phyloP scores from a whole-genome alignment of 2,888 invertebrate genomes.

The Dryobotodes eremita region DNA sequence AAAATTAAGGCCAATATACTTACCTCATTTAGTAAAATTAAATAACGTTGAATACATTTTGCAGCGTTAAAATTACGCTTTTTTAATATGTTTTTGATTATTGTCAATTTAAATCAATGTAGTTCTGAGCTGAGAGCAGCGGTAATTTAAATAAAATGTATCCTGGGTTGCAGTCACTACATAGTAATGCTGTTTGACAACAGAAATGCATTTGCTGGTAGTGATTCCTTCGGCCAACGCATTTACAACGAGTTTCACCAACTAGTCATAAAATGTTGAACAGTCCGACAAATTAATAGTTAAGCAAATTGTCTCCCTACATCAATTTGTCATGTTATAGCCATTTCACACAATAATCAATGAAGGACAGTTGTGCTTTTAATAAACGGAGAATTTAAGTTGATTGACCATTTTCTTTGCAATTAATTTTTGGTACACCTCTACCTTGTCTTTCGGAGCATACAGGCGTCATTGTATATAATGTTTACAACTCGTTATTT shows the following conservation, averaged over 20 bases:
- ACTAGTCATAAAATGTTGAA: neutral
- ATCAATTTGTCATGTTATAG: neutral
- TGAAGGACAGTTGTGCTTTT: neutral
- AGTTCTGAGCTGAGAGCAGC: too few relatives aligned
- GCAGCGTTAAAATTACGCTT: slow-evolving; percentile 32
- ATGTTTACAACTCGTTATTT: neutral
- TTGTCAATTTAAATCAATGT: neutral
- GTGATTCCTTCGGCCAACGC: neutral
- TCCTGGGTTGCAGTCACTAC: neutral
- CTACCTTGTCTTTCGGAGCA: neutral
- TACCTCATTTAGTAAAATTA: slow-evolving; percentile 42
- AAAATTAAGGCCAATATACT: slow-evolving; percentile 43
- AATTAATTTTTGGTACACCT: neutral
- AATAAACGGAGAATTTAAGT: neutral
- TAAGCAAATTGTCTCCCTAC: neutral
- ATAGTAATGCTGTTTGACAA: neutral
- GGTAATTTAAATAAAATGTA: neutral
- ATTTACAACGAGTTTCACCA: neutral
- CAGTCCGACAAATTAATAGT: neutral
- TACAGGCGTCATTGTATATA: neutral
- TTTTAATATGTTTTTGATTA: neutral
- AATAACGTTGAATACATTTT: slow-evolving; percentile 37
- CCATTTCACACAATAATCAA: neutral
- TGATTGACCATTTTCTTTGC: neutral
- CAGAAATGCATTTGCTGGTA: neutral